Conservation (phyloP, 2,888 invertebrate species). For the Trachelus troglodyta region DNA sequence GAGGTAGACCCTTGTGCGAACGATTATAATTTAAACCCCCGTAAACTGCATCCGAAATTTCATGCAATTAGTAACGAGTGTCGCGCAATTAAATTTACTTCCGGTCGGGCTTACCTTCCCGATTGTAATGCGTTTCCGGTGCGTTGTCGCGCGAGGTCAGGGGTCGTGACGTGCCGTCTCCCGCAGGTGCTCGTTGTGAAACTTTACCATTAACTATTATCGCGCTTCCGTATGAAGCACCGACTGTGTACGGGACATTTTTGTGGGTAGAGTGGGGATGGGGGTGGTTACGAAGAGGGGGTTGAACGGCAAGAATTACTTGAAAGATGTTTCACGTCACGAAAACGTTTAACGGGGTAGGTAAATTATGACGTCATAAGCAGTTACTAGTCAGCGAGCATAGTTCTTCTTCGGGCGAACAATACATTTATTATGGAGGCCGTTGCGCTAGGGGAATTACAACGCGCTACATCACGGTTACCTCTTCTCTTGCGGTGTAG, state of each 20-base stretch:
- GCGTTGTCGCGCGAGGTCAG: neutral
- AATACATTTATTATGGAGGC: neutral
- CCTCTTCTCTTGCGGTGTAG: neutral
- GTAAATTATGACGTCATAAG: neutral
- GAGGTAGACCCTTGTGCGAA: neutral
- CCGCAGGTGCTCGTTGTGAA: neutral
- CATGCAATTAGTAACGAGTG: neutral
- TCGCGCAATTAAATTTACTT: neutral
- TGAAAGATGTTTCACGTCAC: neutral
- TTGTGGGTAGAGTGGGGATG: neutral
- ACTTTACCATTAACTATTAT: neutral
- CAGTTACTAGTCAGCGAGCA: neutral
- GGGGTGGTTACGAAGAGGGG: neutral
- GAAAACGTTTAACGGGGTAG: neutral
- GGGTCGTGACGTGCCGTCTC: neutral
- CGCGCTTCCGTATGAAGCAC: neutral
- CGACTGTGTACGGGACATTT: neutral
- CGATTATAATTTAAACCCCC: neutral
- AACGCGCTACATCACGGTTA: neutral
- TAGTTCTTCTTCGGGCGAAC: neutral
- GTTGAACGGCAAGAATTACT: neutral
- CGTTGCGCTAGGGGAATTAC: slow-evolving; percentile 1
- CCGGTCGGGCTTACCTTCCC: neutral
- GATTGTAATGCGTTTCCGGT: neutral
- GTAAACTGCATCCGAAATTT: neutral